Percentiles rank a stretch among this genome's conserved stretches.
Conservation (phyloP, 2,888 invertebrate species). For the Drosophila rubida region DNA sequence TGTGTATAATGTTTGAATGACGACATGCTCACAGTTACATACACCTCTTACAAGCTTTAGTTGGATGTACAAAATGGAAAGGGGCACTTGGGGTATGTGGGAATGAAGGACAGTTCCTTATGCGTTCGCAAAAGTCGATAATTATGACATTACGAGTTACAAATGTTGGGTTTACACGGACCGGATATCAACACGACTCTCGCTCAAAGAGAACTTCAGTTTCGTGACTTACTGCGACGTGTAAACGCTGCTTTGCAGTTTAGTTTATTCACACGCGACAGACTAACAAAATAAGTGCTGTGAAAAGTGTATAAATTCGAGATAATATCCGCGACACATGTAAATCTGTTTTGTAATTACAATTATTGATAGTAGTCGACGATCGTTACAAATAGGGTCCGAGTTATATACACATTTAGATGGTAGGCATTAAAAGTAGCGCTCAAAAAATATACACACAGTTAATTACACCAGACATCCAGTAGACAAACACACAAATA, state of each 20-base stretch:
- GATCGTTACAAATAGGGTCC: conserved; percentile 17
- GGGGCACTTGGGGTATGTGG: conserved; percentile 41
- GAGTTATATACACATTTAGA: conserved; percentile 69
- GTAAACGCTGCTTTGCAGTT: conserved; percentile 25
- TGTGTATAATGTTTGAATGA: neutral
- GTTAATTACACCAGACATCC: conserved; percentile 19
- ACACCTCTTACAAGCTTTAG: neutral
- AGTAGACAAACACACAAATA: conserved; percentile 12
- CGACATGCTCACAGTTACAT: conserved; percentile 10
- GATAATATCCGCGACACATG: neutral
- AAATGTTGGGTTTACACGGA: neutral
- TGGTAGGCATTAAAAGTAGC: conserved; percentile 58
- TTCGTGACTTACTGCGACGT: neutral
- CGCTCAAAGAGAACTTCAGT: neutral
- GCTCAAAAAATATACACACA: conserved; percentile 71
- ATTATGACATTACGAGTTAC: neutral
- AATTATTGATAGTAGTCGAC: conserved; percentile 10
- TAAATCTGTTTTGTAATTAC: conserved; percentile 4
- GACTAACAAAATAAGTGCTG: neutral
- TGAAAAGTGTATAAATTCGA: conserved; percentile 6
- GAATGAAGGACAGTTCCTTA: neutral
- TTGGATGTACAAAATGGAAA: conserved; percentile 18
- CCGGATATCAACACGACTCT: neutral
- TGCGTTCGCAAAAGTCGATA: neutral
- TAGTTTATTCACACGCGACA: conserved; percentile 4